Evolutionary conservation across 2,113 vertebrate genomes (phyloP).

Genomic region (Pogona vitticeps): DNA sequence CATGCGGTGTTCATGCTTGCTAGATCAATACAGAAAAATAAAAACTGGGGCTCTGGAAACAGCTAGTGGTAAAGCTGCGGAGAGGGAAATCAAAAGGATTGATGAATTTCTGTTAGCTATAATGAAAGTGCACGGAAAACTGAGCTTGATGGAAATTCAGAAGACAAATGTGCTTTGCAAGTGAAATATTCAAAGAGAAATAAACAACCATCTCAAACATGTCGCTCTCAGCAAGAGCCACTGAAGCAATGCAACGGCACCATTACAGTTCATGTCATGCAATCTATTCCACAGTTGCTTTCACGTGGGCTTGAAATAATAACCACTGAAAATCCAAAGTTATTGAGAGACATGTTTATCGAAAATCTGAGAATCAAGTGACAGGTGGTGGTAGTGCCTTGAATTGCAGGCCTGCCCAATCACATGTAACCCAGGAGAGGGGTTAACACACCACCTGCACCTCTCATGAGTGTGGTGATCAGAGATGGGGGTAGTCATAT

Average conservation of each 20-base stretch:
- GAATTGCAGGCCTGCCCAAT: background rate
- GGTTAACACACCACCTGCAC: background rate
- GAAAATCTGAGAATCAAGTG: constrained; percentile 26
- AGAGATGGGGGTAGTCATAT: no score
- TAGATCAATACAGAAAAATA: background rate
- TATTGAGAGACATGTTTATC: constrained; percentile 22
- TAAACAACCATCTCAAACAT: constrained; percentile 43
- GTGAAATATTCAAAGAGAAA: constrained; percentile 31
- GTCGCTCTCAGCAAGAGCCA: constrained; percentile 30
- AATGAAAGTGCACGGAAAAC: background rate
- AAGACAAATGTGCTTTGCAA: constrained; percentile 53
- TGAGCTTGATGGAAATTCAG: constrained; percentile 33
- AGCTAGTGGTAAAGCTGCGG: constrained; percentile 10
- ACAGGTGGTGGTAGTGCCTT: background rate
- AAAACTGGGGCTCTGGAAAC: constrained; percentile 24
- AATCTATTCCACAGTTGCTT: constrained; percentile 52
- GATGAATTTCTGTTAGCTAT: constrained; percentile 35
- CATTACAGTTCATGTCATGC: constrained; percentile 27
- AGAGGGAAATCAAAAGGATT: constrained; percentile 2
- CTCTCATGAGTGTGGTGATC: background rate
- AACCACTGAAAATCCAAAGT: constrained; percentile 47
- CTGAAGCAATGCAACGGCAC: constrained; percentile 17
- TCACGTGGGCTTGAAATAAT: constrained; percentile 47
- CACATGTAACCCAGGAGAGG: background rate
- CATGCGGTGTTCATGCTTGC: background rate